phyloP scores from a whole-genome alignment of 2,888 invertebrate genomes.

The Tenodera sinensis region DNA sequence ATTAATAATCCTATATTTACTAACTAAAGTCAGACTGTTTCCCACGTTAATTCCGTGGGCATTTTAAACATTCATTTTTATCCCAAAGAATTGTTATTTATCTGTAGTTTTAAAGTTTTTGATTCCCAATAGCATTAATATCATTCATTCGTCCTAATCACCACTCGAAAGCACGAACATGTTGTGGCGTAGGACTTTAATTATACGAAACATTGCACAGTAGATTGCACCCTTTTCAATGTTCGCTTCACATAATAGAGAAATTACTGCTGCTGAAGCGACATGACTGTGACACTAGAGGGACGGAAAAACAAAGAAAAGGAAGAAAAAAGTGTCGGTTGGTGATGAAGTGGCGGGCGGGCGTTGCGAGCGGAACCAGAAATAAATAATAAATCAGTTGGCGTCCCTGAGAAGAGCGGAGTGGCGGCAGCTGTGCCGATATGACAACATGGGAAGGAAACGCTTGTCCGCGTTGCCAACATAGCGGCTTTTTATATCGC shows the following conservation, averaged over 20 bases:
- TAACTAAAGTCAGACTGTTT: too few species aligned
- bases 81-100: not conserved
- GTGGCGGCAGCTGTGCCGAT: not conserved
- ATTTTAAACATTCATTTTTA: too few species aligned
- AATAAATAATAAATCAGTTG: not conserved
- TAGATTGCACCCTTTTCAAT: not conserved
- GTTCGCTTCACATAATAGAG: not conserved
- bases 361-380: not conserved
- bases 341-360: too few species aligned
- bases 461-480: not conserved
- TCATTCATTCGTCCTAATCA: not conserved
- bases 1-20: too few species aligned
- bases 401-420: not conserved
- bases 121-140: not conserved
- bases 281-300: not conserved
- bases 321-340: too few species aligned
- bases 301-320: too few species aligned
- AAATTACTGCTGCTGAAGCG: not conserved
- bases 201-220: not conserved
- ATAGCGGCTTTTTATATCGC: not conserved
- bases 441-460: not conserved
- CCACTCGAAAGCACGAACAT: not conserved
- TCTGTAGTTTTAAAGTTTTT: not conserved
- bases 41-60: too few species aligned
- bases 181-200: not conserved